Evolutionary conservation across 2,797 vertebrate species (phyloP).

Genomic region (Austrolebias charrua): DNA sequence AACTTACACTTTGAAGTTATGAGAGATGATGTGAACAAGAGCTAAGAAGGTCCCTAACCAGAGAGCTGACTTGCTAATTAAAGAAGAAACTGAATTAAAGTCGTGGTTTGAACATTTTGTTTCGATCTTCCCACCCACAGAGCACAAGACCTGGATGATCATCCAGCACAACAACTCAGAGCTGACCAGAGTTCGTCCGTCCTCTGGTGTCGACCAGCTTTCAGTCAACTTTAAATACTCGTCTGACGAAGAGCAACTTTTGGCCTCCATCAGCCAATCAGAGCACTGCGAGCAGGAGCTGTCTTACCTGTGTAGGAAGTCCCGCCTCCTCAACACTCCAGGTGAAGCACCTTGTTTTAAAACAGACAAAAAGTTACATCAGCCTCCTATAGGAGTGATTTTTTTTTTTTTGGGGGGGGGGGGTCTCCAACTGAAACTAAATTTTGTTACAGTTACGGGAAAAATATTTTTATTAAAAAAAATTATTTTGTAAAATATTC

Average conservation of each 20-base stretch:
- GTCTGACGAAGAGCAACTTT: conserved; percentile 83
- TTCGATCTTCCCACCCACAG: conserved; percentile 8
- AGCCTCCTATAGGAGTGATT: too few relatives aligned
- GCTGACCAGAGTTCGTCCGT: conserved; percentile 81
- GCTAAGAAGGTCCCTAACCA: too few relatives aligned
- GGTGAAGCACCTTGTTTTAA: conserved; percentile 67
- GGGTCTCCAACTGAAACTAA: too few relatives aligned
- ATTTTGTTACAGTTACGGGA: too few relatives aligned
- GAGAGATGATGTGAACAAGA: too few relatives aligned
- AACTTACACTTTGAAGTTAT: too few relatives aligned
- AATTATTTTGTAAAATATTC: too few relatives aligned
- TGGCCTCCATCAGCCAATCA: conserved; percentile 82
- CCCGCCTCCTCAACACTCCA: conserved; percentile 85
- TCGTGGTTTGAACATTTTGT: neutral
- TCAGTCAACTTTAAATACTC: conserved; percentile 83
- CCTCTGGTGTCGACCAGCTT: conserved; percentile 77
- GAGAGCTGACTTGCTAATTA: too few relatives aligned
- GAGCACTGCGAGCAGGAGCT: conserved; percentile 90
- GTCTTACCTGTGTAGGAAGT: conserved; percentile 90
- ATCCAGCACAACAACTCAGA: conserved; percentile 91
- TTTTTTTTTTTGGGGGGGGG: too few relatives aligned
- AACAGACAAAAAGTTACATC: too few relatives aligned
- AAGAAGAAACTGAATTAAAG: too few relatives aligned
- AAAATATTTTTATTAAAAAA: too few relatives aligned
- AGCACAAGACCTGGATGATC: conserved; percentile 88